Conservation (phyloP, 2,113 vertebrate species). For the Crotalus helleri region DNA sequence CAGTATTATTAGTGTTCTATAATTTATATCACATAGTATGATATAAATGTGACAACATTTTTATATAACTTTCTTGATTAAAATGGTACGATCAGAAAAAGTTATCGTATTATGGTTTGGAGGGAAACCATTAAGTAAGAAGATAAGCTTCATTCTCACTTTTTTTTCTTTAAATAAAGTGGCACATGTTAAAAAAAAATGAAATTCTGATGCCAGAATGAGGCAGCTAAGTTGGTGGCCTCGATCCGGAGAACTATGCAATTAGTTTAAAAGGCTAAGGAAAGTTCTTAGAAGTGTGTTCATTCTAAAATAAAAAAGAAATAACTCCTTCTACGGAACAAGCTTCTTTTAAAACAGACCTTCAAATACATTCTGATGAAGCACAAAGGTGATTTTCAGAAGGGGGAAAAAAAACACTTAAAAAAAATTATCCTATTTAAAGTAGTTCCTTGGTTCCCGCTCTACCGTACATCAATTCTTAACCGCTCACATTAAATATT, state of each 20-base stretch:
- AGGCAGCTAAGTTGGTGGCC: constrained; percentile 41
- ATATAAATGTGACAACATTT: constrained; percentile 56
- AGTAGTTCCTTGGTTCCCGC: neutral
- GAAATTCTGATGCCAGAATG: neutral
- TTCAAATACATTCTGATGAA: neutral
- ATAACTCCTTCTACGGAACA: neutral
- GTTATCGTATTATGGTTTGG: constrained; percentile 55
- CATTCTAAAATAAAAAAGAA: neutral
- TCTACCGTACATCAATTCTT: constrained; percentile 52
- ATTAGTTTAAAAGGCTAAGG: neutral
- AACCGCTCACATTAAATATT: constrained; percentile 65
- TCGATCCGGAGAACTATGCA: neutral
- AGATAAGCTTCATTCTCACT: too few relatives aligned
- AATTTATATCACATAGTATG: constrained; percentile 63
- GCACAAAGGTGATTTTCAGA: neutral
- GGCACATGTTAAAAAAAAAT: too few relatives aligned
- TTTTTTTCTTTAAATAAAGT: too few relatives aligned
- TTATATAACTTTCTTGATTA: constrained; percentile 49
- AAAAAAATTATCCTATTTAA: neutral
- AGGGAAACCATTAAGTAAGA: constrained; percentile 46
- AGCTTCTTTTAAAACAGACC: neutral
- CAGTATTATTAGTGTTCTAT: constrained; percentile 42
- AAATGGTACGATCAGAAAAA: constrained; percentile 62
- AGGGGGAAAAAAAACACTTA: too few relatives aligned
- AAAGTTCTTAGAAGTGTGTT: neutral